Conservation (phyloP, 2,113 vertebrate species). For the Panurus biarmicus region DNA sequence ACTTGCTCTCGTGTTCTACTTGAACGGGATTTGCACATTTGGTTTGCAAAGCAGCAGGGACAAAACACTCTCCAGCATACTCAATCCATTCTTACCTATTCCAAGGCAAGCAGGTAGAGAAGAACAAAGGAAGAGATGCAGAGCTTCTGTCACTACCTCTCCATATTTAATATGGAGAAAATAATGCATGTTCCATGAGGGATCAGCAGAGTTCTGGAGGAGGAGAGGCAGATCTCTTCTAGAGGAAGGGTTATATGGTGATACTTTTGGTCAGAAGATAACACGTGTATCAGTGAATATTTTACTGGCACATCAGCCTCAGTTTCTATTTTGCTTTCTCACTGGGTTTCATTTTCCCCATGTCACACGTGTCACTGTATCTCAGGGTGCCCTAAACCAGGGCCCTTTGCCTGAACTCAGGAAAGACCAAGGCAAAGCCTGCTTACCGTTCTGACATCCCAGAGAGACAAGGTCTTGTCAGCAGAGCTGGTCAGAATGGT, state of each 20-base stretch:
- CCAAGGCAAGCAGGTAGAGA: neutral
- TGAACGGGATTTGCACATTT: neutral
- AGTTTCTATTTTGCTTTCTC: neutral
- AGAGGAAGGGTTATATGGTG: neutral
- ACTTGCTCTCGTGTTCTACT: neutral
- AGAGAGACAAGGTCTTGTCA: constrained; percentile 70
- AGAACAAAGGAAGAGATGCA: neutral
- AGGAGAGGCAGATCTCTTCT: neutral
- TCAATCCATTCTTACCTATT: neutral
- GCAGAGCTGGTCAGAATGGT: constrained; percentile 66
- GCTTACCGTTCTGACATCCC: constrained; percentile 66
- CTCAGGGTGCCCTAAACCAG: no score
- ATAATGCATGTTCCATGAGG: neutral
- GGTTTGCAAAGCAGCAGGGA: neutral
- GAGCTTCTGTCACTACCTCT: neutral
- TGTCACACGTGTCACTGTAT: neutral
- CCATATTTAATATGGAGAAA: neutral
- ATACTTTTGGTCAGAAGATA: neutral
- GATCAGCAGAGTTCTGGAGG: neutral
- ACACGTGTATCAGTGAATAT: neutral
- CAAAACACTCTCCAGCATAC: neutral
- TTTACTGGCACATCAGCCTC: neutral
- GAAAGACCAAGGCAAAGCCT: neutral
- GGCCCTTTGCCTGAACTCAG: neutral
- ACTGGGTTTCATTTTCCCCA: neutral